Percentiles rank a stretch among this genome's conserved stretches.
These are phyloP conservation scores for Sphaerophoria taeniata DNA, from an alignment of 2,888 invertebrate species.

Conservation along the genomic window DNA sequence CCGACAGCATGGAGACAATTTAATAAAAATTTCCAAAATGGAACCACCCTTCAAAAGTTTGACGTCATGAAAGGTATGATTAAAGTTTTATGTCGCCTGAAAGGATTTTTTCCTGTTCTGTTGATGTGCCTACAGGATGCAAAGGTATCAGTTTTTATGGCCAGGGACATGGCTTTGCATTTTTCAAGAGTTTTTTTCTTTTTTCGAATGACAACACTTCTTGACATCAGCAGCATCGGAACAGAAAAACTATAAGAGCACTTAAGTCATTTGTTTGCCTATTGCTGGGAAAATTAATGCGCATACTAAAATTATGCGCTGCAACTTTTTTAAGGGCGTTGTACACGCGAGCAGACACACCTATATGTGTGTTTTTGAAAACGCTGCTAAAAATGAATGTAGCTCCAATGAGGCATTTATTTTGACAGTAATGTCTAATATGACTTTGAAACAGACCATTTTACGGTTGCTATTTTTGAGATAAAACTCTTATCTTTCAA, in stretches of 20 bases:
- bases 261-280: constrained; percentile 11
- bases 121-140: not conserved
- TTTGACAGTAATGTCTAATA: constrained; percentile 12
- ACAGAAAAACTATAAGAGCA: not conserved
- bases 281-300: constrained; percentile 32
- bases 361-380: not conserved
- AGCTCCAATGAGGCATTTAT: not conserved
- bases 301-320: constrained; percentile 49
- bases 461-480: constrained; percentile 43
- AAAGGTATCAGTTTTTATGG: not conserved
- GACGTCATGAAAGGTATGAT: constrained; percentile 23
- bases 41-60: constrained; percentile 19
- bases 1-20: not conserved
- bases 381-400: not conserved
- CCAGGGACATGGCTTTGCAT: constrained; percentile 7
- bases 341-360: constrained; percentile 21
- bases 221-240: not conserved
- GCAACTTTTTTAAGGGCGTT: constrained; percentile 51
- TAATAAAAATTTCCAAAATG: too few species aligned
- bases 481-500: constrained; percentile 34
- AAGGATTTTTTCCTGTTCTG: not conserved
- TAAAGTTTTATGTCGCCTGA: constrained; percentile 5
- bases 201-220: not conserved
- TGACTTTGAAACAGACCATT: constrained; percentile 42
- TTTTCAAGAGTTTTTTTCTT: not conserved